A percentile compares a stretch with the other conserved stretches of the same genome.
Conservation (phyloP, 1,140 invertebrate genomes). For the Palaemon carinicauda region DNA sequence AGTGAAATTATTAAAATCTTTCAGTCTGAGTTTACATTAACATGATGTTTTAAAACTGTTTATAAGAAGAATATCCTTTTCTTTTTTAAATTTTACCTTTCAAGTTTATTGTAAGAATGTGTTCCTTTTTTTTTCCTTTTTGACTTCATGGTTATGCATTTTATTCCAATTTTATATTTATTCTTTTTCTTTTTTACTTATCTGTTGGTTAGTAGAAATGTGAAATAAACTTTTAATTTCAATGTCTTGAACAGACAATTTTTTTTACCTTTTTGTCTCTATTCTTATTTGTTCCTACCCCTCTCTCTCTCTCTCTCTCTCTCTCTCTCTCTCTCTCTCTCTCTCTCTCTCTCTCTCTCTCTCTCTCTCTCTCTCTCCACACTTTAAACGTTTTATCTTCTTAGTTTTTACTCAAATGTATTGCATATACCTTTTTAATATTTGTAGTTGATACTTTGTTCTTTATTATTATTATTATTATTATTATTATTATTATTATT, state of each 20-base stretch:
- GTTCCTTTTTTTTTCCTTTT: not conserved
- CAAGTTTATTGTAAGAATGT: not conserved
- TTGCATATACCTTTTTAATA: not conserved
- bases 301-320: not conserved
- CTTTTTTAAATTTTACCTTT: not conserved
- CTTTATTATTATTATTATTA: not conserved
- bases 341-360: not conserved
- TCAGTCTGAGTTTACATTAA: too few species aligned
- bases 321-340: constrained; percentile 1
- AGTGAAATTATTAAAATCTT: too few species aligned
- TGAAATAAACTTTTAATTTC: not conserved
- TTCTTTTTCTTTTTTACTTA: not conserved
- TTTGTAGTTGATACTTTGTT: not conserved
- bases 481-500: too few species aligned
- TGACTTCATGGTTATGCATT: not conserved
- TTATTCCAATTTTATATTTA: not conserved
- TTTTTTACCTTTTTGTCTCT: not conserved
- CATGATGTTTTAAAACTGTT: not conserved
- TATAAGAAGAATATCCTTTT: not conserved
- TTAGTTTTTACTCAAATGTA: not conserved
- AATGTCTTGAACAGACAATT: too few species aligned
- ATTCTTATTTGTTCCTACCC: not conserved
- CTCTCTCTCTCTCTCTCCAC: constrained; percentile 2
- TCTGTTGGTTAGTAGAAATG: not conserved
- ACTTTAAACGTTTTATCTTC: not conserved